Conservation (phyloP, 2,888 invertebrate species). For the Pristionchus japonicus region DNA sequence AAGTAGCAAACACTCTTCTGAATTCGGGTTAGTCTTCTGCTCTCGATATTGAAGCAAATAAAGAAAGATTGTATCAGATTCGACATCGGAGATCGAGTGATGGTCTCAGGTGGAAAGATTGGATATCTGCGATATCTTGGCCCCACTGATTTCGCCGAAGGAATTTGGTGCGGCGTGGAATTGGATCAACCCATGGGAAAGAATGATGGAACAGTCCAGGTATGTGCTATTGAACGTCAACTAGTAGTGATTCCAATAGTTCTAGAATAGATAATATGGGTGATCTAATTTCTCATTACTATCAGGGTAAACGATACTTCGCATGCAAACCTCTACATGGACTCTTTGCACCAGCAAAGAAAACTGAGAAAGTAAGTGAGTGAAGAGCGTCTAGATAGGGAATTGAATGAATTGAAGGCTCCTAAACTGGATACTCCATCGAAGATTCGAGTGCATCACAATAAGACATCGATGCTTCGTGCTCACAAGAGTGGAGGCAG, state of each 20-base stretch:
- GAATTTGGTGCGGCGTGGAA: conserved; percentile 96
- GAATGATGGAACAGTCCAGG: conserved; percentile 94
- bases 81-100: conserved; percentile 66
- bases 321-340: conserved; percentile 91
- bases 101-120: conserved; percentile 72
- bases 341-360: conserved; percentile 88
- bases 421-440: conserved; percentile 33
- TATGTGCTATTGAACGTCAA: conserved; percentile 76
- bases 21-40: conserved; percentile 49
- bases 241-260: no score
- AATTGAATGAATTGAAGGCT: conserved; percentile 8
- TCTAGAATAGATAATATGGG: no score
- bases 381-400: background rate
- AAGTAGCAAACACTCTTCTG: conserved; percentile 47
- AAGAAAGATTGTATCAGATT: conserved; percentile 50
- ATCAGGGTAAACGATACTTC: conserved; percentile 84
- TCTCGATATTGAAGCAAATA: background rate
- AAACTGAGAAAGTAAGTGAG: conserved; percentile 44
- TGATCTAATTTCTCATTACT: no score
- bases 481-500: conserved; percentile 78
- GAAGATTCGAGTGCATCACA: conserved; percentile 57
- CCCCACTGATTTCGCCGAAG: conserved; percentile 80
- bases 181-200: conserved; percentile 93
- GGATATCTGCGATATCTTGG: conserved; percentile 77
- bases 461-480: conserved; percentile 62